Conservation (phyloP, 2,888 invertebrate species). For the Anticlea derivata region DNA sequence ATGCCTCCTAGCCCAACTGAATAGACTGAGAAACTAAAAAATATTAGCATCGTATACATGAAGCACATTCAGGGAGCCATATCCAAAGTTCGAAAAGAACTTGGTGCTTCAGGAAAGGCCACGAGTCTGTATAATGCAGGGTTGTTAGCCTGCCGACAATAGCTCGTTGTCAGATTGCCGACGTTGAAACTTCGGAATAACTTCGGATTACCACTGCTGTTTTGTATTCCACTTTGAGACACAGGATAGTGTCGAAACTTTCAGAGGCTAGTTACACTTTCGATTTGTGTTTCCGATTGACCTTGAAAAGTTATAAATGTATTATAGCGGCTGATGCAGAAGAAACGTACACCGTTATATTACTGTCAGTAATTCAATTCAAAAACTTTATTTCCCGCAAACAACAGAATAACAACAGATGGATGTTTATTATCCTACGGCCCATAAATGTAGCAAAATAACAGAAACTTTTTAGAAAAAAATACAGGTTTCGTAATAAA, state of each 20-base stretch:
- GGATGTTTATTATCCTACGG: too few species aligned
- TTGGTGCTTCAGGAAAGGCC: conserved; percentile 18
- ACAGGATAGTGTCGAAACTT: conserved; percentile 7
- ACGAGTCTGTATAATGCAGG: conserved; percentile 36
- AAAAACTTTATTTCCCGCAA: too few species aligned
- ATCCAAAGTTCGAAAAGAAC: conserved; percentile 23
- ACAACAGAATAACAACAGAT: too few species aligned
- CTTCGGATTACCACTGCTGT: conserved; percentile 18
- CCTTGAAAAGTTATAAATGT: background rate
- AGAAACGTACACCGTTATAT: too few species aligned
- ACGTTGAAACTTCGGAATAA: conserved; percentile 28
- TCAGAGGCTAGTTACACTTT: background rate
- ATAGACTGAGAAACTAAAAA: conserved; percentile 3
- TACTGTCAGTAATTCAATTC: too few species aligned
- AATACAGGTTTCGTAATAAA: too few species aligned
- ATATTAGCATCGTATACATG: background rate
- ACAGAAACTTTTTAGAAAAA: too few species aligned
- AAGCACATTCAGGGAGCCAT: conserved; percentile 13
- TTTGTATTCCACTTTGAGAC: conserved; percentile 17
- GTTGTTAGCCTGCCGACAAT: conserved; percentile 35
- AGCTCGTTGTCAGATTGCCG: conserved; percentile 34
- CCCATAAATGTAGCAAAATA: too few species aligned
- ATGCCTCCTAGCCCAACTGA: background rate
- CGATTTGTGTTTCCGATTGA: conserved; percentile 7
- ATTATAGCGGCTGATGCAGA: too few species aligned